A percentile compares a stretch with the other conserved stretches of the same genome.
These are phyloP conservation scores for Scleropages formosus DNA, from an alignment of 2,797 vertebrate species.

Conservation along the genomic window DNA sequence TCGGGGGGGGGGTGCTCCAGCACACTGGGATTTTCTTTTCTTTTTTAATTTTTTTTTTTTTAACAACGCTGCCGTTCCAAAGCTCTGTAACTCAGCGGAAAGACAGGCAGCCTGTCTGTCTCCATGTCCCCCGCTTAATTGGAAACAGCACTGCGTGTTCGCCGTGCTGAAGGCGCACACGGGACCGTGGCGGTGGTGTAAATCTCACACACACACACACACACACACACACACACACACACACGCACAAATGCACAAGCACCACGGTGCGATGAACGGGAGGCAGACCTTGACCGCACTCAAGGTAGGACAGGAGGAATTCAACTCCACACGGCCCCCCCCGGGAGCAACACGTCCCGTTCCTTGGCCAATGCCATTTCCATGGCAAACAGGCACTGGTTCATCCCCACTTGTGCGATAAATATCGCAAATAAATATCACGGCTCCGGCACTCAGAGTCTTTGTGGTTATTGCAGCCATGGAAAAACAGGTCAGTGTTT, in stretches of 20 bases:
- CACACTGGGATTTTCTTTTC: background rate
- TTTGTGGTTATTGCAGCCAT: background rate
- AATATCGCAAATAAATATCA: constrained; percentile 44
- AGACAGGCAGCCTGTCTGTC: constrained; percentile 55
- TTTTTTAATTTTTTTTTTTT: constrained; percentile 33
- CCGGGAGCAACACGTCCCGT: constrained; percentile 25
- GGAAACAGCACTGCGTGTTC: constrained; percentile 51
- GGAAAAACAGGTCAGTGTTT: constrained; percentile 1
- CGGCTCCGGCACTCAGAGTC: background rate
- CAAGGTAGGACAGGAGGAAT: constrained; percentile 37
- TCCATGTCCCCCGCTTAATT: constrained; percentile 52
- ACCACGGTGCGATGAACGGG: constrained; percentile 7
- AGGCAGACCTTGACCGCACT: constrained; percentile 33
- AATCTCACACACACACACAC: constrained; percentile 21
- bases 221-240: no score
- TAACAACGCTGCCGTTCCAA: constrained; percentile 41
- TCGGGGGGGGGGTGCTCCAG: constrained; percentile 15
- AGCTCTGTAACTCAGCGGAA: constrained; percentile 35
- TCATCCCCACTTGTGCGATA: constrained; percentile 38
- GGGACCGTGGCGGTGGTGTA: constrained; percentile 31
- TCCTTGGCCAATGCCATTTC: constrained; percentile 50
- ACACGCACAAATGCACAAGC: background rate
- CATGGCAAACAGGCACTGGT: constrained; percentile 42
- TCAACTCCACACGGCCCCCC: constrained; percentile 28
- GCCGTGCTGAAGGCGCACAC: constrained; percentile 35